These are phyloP conservation scores for Pyrochroa serraticornis DNA, from an alignment of 2,888 invertebrate species.

Conservation along the genomic window DNA sequence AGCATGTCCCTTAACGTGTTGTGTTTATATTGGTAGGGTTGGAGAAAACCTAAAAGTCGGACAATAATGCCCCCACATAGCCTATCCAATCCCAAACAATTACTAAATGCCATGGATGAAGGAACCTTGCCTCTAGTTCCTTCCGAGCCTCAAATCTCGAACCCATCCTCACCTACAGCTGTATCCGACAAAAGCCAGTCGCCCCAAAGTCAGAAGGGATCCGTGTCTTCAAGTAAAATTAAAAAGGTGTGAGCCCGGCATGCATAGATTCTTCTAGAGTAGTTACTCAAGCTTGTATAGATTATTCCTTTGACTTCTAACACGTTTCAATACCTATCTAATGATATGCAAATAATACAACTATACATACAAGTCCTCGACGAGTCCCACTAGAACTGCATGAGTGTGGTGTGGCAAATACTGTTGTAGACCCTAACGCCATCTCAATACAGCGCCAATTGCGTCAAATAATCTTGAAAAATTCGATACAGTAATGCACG, in stretches of 20 bases:
- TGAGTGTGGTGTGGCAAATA: conserved; percentile 9
- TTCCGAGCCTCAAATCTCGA: conserved; percentile 54
- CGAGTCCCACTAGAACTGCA: conserved; percentile 7
- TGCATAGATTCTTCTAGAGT: conserved; percentile 38
- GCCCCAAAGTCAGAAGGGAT: conserved; percentile 61
- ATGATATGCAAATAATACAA: not conserved
- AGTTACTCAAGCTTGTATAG: conserved; percentile 25
- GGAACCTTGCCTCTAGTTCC: conserved; percentile 55
- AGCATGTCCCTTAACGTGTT: conserved; percentile 21
- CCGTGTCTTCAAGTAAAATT: conserved; percentile 60
- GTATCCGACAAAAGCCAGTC: conserved; percentile 62
- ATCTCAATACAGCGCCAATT: not conserved
- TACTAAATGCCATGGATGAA: conserved; percentile 57
- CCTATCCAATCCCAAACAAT: conserved; percentile 63
- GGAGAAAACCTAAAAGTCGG: conserved; percentile 80
- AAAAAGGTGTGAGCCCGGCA: conserved; percentile 60
- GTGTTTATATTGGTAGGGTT: conserved; percentile 64
- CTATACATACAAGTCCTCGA: conserved; percentile 1
- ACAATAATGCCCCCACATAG: conserved; percentile 72
- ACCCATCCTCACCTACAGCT: conserved; percentile 58
- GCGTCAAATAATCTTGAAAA: not conserved
- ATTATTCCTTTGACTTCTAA: conserved; percentile 16
- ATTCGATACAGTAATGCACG: not conserved
- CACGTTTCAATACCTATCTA: conserved; percentile 1
- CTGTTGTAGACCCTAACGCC: not conserved